Evolutionary conservation across 2,888 invertebrate species (phyloP).

Genomic region (Chaitophorus viminalis): DNA sequence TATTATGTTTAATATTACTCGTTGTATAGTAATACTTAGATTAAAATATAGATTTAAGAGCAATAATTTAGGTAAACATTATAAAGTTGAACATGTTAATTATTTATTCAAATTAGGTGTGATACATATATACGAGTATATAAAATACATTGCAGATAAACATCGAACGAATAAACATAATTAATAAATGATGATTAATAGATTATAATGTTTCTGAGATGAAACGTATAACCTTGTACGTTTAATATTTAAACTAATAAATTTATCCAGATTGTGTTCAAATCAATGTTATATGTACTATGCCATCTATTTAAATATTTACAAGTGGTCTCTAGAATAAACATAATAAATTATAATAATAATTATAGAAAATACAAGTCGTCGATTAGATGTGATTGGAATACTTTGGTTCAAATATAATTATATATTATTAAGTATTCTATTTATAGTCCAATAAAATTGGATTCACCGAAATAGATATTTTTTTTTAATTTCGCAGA

Average conservation of each 20-base stretch:
- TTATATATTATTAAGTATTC: too few species aligned
- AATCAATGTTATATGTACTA: neutral
- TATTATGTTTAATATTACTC: too few species aligned
- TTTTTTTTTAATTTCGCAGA: too few species aligned
- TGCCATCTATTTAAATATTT: neutral
- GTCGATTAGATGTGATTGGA: too few species aligned
- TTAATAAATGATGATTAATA: neutral
- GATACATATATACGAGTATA: neutral
- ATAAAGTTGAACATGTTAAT: neutral
- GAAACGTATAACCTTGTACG: neutral
- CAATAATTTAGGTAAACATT: neutral
- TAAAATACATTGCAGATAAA: neutral
- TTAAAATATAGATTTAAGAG: neutral
- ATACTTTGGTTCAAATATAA: too few species aligned
- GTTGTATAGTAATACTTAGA: neutral
- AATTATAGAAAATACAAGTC: too few species aligned
- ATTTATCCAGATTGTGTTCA: neutral
- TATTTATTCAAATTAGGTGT: neutral
- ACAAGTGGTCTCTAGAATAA: neutral
- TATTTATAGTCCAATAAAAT: too few species aligned
- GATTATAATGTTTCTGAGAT: too few species aligned
- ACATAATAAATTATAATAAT: neutral
- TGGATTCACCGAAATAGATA: too few species aligned
- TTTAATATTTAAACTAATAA: neutral
- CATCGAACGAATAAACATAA: neutral